Evolutionary conservation across 2,797 vertebrate genomes (phyloP).

Genomic region (Falco novaeseelandiae): DNA sequence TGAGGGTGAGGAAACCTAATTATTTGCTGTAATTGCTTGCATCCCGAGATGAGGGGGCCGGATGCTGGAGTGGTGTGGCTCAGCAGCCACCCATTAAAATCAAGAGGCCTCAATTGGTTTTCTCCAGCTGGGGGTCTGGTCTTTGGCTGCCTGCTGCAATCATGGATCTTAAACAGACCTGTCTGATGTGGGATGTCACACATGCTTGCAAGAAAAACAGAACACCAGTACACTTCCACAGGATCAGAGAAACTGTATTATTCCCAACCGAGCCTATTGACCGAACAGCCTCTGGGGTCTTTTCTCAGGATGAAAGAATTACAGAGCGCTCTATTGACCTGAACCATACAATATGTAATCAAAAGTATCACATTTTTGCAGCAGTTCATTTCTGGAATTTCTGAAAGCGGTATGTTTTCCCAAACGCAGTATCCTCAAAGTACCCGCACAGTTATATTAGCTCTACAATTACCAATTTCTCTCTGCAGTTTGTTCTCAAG

Average conservation of each 20-base stretch:
- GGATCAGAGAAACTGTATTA: constrained; percentile 47
- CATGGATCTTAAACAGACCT: background rate
- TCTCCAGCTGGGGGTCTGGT: background rate
- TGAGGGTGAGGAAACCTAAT: constrained; percentile 4
- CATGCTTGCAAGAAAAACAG: background rate
- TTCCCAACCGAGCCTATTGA: background rate
- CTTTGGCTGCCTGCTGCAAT: background rate
- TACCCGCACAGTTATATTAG: background rate
- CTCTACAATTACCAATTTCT: background rate
- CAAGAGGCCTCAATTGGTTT: background rate
- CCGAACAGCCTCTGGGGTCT: background rate
- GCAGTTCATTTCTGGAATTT: background rate
- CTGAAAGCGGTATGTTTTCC: background rate
- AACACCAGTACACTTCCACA: constrained; percentile 8
- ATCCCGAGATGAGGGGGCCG: background rate
- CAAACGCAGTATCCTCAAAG: background rate
- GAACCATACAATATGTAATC: background rate
- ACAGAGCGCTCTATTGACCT: background rate
- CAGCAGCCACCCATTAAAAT: background rate
- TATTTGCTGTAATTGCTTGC: background rate
- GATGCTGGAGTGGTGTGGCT: background rate
- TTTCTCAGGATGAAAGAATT: background rate
- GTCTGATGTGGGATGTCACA: background rate
- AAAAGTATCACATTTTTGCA: background rate
- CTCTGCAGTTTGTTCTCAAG: constrained; percentile 2